Evolutionary conservation across 2,113 vertebrate genomes (phyloP).

Genomic region (Rattus rattus): DNA sequence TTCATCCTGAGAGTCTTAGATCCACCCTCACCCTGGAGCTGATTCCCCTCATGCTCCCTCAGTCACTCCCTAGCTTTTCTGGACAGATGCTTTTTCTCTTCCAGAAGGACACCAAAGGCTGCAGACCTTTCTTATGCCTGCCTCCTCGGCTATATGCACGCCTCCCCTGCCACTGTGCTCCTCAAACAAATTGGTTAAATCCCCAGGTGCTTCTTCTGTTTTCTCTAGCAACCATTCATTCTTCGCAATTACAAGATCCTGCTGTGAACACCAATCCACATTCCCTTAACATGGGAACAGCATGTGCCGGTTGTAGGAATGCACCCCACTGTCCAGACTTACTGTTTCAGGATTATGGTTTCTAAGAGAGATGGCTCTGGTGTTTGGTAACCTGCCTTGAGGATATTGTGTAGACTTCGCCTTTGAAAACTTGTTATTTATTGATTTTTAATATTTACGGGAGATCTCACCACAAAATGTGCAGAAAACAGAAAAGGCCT

Average conservation of each 20-base stretch:
- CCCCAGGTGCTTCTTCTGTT: conserved; percentile 7
- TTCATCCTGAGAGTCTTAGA: neutral
- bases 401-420: neutral
- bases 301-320: conserved; percentile 20
- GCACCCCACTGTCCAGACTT: neutral
- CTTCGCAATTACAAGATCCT: conserved; percentile 36
- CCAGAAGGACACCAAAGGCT: neutral
- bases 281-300: conserved; percentile 60
- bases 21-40: neutral
- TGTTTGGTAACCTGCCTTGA: conserved; percentile 10
- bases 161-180: neutral
- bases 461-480: neutral
- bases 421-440: conserved; percentile 55
- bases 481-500: conserved; percentile 30
- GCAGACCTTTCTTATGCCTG: neutral
- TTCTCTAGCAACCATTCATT: conserved; percentile 33
- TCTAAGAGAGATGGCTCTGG: conserved; percentile 57
- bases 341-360: conserved; percentile 56
- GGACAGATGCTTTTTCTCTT: neutral
- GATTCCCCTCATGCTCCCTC: neutral
- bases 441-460: conserved; percentile 44
- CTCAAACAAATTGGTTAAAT: conserved; percentile 28
- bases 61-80: neutral
- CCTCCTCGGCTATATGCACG: neutral
- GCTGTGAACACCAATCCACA: conserved; percentile 16